Conservation (phyloP, 2,113 vertebrate genomes). For the Sturnira hondurensis region DNA sequence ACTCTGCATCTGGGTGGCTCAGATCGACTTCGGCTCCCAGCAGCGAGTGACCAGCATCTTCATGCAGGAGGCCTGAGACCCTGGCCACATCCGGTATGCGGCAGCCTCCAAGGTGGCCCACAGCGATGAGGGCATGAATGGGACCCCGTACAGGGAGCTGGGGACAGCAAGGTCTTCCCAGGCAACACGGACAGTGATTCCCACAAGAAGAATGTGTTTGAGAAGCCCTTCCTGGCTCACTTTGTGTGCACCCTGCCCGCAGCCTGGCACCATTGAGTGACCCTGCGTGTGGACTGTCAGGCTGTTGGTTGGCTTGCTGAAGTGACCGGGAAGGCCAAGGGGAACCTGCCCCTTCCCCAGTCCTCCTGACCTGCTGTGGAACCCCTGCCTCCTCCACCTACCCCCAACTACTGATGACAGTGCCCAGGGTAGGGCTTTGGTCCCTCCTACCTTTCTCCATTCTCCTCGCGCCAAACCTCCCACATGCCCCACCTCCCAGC, state of each 20-base stretch:
- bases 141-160: conserved; percentile 85
- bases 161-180: conserved; percentile 88
- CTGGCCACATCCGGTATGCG: conserved; percentile 93
- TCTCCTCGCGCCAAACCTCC: rapidly evolving
- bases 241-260: conserved; percentile 90
- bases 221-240: conserved; percentile 86
- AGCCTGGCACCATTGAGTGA: conserved; percentile 96
- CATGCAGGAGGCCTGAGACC: conserved; percentile 96
- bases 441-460: neutral
- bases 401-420: neutral
- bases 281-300: conserved; percentile 94
- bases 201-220: conserved; percentile 93
- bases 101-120: conserved; percentile 91
- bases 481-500: neutral
- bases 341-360: conserved; percentile 8
- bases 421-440: neutral
- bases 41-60: conserved; percentile 90
- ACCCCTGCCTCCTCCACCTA: neutral
- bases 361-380: neutral
- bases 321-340: neutral
- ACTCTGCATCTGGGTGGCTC: conserved; percentile 89
- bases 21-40: conserved; percentile 89
- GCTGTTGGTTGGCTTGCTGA: conserved; percentile 83
- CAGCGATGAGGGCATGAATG: conserved; percentile 85
- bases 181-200: conserved; percentile 94